Evolutionary conservation across 2,797 vertebrate genomes (phyloP), one percentile per base, ranked within the genome.

Genomic region (Echeneis naucrates): DNA sequence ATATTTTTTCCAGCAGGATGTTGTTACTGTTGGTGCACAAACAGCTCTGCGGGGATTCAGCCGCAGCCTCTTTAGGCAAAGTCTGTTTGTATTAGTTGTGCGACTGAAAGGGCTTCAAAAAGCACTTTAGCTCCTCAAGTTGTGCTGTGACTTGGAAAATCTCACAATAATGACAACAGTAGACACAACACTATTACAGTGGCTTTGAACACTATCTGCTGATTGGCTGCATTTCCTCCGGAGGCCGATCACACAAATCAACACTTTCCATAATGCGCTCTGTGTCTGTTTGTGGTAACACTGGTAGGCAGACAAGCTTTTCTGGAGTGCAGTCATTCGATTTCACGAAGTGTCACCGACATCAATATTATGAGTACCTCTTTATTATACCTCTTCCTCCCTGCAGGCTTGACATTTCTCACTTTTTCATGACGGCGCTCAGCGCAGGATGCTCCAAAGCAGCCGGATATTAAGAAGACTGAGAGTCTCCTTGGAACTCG

Each of bases 351-450:
- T 19, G 44, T 68, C 52, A 69, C 63, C 52, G 58, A 11, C 33
- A 58, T 4, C 4, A 8, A 61, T n/a, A n/a, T 48, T 16, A 67
- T 8, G 35, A 4, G 13, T 48, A 44, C n/a, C 65, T 48, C 26
- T 50, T 47, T 14, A 48, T 35, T 24, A 53, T 64, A 27, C 40
- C 1, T 38, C 68, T 84, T 90, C 81, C 82, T 80, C 84, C 76
- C 73, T 73, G 72, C 16, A 1, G 38, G 8, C 6, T 17, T 48
- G 17, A 50, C 14, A 10, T 60, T 21, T 6, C 3, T 30, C 30
- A 30, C 30, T 3, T 73, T 68, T 42, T 52, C 16, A 30, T 5
- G 23, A 40, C 48, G 33, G 17, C 6, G 0, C 30, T 51, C 47
- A 65, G 59, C 6, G 8, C 5, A 26, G 42, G 21, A 48, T 70